These are phyloP conservation scores for Notodonta dromedarius DNA, from an alignment of 2,888 invertebrate genomes.

Conservation along the genomic window DNA sequence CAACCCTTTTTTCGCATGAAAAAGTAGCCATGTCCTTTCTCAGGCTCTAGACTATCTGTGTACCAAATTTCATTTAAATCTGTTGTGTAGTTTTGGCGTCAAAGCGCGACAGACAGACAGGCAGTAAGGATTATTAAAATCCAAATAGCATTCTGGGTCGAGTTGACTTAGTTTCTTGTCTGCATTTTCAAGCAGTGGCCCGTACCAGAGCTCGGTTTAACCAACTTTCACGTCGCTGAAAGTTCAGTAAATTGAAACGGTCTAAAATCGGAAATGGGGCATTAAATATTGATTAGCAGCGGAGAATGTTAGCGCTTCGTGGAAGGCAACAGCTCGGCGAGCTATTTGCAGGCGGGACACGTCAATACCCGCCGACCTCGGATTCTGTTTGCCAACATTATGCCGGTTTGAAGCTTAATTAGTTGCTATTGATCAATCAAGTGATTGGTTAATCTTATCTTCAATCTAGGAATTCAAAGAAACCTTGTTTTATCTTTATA, in stretches of 20 bases:
- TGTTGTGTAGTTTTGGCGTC: too few relatives aligned
- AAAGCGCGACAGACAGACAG: too few relatives aligned
- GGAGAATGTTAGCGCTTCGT: constrained; percentile 37
- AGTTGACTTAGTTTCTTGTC: neutral
- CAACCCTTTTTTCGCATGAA: too few relatives aligned
- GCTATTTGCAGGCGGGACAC: constrained; percentile 35
- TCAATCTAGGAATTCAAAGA: constrained; percentile 16
- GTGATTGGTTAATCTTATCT: constrained; percentile 13
- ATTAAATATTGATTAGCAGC: constrained; percentile 50
- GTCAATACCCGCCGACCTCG: constrained; percentile 23
- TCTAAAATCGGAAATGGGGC: constrained; percentile 43
- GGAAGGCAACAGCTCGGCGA: constrained; percentile 40
- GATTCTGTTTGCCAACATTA: constrained; percentile 34
- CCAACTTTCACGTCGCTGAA: constrained; percentile 15
- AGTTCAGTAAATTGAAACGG: constrained; percentile 29
- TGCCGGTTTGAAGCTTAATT: constrained; percentile 16
- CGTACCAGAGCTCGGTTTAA: neutral
- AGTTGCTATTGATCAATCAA: constrained; percentile 20
- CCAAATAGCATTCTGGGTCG: too few relatives aligned
- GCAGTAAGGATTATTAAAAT: too few relatives aligned
- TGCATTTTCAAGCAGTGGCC: neutral
- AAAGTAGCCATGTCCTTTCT: too few relatives aligned
- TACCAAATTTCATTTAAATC: too few relatives aligned
- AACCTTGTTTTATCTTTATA: neutral
- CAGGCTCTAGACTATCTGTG: too few relatives aligned